These are phyloP conservation scores for Meloe dianella DNA, from an alignment of 2,888 invertebrate species.

Conservation along the genomic window DNA sequence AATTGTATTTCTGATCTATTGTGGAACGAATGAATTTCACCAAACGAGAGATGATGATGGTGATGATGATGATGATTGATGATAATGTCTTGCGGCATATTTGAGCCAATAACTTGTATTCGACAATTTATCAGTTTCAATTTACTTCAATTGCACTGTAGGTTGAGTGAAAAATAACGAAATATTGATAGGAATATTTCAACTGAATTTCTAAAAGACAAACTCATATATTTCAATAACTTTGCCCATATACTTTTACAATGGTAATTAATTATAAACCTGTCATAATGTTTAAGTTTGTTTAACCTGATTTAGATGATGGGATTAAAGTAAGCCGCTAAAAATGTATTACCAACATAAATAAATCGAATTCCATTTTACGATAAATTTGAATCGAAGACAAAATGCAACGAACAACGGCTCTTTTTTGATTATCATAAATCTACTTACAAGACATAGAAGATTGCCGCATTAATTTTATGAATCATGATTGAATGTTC, in stretches of 20 bases:
- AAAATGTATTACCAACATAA: slow-evolving; percentile 15
- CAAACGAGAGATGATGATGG: background rate
- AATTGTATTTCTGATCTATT: slow-evolving; percentile 26
- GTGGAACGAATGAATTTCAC: background rate
- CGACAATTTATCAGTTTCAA: slow-evolving; percentile 5
- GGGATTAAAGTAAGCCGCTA: slow-evolving; percentile 22
- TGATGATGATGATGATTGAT: background rate
- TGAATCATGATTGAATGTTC: background rate
- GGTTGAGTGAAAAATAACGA: background rate
- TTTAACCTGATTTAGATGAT: slow-evolving; percentile 26
- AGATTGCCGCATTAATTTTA: background rate
- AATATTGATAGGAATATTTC: background rate
- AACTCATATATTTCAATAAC: background rate
- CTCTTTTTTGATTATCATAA: slow-evolving; percentile 5
- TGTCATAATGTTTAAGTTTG: slow-evolving; percentile 16
- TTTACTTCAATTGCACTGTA: background rate
- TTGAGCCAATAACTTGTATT: background rate
- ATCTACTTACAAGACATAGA: background rate
- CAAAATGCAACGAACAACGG: background rate
- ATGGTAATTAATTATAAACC: slow-evolving; percentile 16
- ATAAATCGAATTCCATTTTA: background rate
- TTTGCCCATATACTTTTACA: background rate
- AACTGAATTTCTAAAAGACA: background rate
- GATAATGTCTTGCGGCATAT: background rate
- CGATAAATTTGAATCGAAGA: slow-evolving; percentile 20